Evolutionary conservation across 1,140 invertebrate genomes (phyloP).

Genomic region (Vollenhovia emeryi): DNA sequence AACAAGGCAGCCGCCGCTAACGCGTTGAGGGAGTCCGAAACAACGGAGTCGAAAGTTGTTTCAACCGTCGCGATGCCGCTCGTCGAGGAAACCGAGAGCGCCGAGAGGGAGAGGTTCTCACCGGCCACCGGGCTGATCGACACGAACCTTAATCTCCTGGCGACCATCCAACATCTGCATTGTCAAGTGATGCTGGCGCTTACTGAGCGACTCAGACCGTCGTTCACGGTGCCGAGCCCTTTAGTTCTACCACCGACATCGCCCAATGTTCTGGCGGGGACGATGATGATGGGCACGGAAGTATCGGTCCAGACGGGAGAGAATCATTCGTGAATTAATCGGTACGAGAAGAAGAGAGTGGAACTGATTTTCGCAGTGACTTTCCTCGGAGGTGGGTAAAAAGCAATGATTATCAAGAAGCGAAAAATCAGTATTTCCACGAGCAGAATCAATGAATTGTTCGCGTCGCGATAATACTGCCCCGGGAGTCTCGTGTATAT

Average conservation of each 20-base stretch:
- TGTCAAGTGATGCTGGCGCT: slow-evolving; percentile 84
- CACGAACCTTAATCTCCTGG: slow-evolving; percentile 83
- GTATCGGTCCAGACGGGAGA: slow-evolving; percentile 73
- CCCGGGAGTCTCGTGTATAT: background rate
- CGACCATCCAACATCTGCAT: slow-evolving; percentile 83
- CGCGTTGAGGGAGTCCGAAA: slow-evolving; percentile 57
- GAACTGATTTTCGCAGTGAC: background rate
- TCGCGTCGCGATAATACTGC: slow-evolving; percentile 17
- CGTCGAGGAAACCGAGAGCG: slow-evolving; percentile 63
- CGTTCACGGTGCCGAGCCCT: slow-evolving; percentile 72
- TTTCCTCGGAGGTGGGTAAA: background rate
- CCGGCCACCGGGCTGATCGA: slow-evolving; percentile 82
- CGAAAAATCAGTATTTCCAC: background rate
- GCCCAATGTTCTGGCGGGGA: slow-evolving; percentile 59
- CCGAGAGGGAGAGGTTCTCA: slow-evolving; percentile 73
- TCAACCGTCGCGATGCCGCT: slow-evolving; percentile 20
- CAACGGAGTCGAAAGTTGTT: slow-evolving; percentile 30
- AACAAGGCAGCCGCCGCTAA: slow-evolving; percentile 65
- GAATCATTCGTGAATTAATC: slow-evolving; percentile 65
- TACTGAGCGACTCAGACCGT: slow-evolving; percentile 81
- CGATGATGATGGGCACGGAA: slow-evolving; percentile 71
- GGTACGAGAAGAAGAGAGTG: background rate
- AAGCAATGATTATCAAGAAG: background rate
- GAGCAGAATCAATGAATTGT: background rate
- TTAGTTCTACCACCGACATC: slow-evolving; percentile 73